A percentile compares a stretch with the other conserved stretches of the same genome.
phyloP scores from a whole-genome alignment of 1,140 invertebrate species.

The Gryon sp. region DNA sequence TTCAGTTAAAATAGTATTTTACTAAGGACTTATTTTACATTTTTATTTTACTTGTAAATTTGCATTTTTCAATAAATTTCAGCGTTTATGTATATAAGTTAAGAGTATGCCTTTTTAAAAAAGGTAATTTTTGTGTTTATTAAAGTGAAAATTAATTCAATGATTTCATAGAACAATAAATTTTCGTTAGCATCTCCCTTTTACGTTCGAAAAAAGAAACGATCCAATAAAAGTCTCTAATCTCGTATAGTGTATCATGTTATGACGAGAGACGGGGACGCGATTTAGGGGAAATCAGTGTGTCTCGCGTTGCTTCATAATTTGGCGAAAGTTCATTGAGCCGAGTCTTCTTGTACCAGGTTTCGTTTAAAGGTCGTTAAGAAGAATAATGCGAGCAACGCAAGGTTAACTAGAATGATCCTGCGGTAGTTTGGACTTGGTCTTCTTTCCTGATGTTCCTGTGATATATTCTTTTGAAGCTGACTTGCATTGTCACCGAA shows the following conservation, averaged over 20 bases:
- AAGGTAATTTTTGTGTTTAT: no score
- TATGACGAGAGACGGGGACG: conserved; percentile 19
- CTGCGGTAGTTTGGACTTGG: conserved; percentile 54
- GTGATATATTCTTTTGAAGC: conserved; percentile 57
- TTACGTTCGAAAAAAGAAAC: neutral
- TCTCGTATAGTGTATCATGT: conserved; percentile 19
- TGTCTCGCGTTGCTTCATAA: conserved; percentile 46
- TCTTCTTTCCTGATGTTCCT: conserved; percentile 49
- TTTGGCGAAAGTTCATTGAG: conserved; percentile 57
- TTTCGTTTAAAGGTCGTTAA: conserved; percentile 64
- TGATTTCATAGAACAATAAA: no score
- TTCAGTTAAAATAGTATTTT: no score
- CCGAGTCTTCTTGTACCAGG: conserved; percentile 54
- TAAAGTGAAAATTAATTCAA: no score
- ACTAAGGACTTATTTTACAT: no score
- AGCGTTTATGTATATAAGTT: no score
- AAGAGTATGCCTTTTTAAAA: no score
- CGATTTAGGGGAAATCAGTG: conserved; percentile 53
- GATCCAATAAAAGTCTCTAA: conserved; percentile 14
- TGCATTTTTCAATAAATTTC: no score
- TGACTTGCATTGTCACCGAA: conserved; percentile 42
- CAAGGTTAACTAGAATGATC: conserved; percentile 64
- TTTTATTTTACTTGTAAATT: no score
- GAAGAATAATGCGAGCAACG: conserved; percentile 62
- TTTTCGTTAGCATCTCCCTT: no score